Conservation (phyloP, 1,140 invertebrate genomes). For the Drosophila virilis region DNA sequence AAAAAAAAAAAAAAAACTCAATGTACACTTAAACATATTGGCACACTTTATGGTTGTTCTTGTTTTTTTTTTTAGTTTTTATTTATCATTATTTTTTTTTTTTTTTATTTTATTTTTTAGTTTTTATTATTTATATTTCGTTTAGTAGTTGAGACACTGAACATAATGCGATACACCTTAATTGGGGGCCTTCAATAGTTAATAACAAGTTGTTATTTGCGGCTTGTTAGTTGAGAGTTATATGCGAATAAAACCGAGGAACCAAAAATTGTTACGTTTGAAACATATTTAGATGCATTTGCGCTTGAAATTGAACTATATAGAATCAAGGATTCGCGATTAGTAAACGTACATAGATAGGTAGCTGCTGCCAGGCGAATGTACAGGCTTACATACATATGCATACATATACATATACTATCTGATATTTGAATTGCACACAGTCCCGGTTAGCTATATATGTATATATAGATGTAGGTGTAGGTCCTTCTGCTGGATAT, state of each 20-base stretch:
- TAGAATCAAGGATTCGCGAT: slow-evolving; percentile 8
- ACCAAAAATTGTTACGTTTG: slow-evolving; percentile 49
- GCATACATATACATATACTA: background rate
- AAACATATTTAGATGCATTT: slow-evolving; percentile 35
- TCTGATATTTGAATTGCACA: slow-evolving; percentile 52
- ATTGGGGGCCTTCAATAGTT: slow-evolving; percentile 10
- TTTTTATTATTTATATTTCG: background rate
- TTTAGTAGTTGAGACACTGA: slow-evolving; percentile 36
- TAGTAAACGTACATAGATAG: slow-evolving; percentile 1
- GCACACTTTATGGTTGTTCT: slow-evolving; percentile 61
- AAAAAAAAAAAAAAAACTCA: slow-evolving; percentile 34
- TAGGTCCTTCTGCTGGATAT: background rate
- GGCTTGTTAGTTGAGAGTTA: slow-evolving; percentile 25
- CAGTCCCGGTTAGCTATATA: slow-evolving; percentile 34
- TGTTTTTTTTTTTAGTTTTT: slow-evolving; percentile 18
- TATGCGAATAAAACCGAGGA: slow-evolving; percentile 45
- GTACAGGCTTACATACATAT: background rate
- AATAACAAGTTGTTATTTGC: slow-evolving; percentile 14
- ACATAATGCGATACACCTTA: slow-evolving; percentile 8
- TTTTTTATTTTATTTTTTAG: too few relatives aligned
- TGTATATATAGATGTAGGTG: too few relatives aligned
- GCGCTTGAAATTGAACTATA: slow-evolving; percentile 50
- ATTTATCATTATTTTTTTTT: too few relatives aligned
- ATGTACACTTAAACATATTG: slow-evolving; percentile 70
- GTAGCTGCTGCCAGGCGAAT: background rate